Base-by-base conservation (phyloP, 2,797 vertebrate species). In the Harpagifer antarcticus region DNA sequence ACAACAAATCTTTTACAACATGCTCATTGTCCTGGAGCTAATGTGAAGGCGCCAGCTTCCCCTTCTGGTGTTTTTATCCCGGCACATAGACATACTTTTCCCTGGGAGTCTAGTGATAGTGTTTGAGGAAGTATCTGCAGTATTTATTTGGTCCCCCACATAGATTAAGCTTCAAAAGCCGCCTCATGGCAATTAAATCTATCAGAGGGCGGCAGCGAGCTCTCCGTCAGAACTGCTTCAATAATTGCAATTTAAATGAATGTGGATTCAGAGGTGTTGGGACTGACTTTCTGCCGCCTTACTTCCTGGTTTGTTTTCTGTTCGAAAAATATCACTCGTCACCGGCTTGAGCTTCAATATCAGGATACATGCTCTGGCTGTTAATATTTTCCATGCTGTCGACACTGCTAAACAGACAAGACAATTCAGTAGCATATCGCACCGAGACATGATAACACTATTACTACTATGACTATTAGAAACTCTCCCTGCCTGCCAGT, bases 231-330 rank as follows among this genome's bases (percentile, higher is more conserved):
- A 90, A 81, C 83, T 82, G 84, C 80, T 90, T 82, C 83, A 89
- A 84, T 91, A 89, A 92, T 91, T 91, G 83, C 81, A 85, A 78
- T 89, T 89, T 89, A 85, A 91, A 91, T 93, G 74, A 89, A 88
- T 88, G 88, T 91, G 79, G 82, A 89, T 88, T 91, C 50, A 79
- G 71, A 89, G 89, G 86, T 70, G 85, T 83, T 85, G 59, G 72
- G 66, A 74, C 16, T 64, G 13, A 53, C 44, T 20, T 72, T 16
- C 33, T 49, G 48, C 43, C 6, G 9, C 79, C 73, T 54, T 62
- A 60, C 78, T 44, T 73, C 15, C 56, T 67, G 23, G 57, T 79
- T 81, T 76, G 54, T 75, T 84, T 84, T 27, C 27, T 27, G 27
- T 27, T 27, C 0, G 27, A 5, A 27, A 27, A 27, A 27, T 5